Conservation (phyloP, 2,113 vertebrate genomes). For the Bubalus kerabau region DNA sequence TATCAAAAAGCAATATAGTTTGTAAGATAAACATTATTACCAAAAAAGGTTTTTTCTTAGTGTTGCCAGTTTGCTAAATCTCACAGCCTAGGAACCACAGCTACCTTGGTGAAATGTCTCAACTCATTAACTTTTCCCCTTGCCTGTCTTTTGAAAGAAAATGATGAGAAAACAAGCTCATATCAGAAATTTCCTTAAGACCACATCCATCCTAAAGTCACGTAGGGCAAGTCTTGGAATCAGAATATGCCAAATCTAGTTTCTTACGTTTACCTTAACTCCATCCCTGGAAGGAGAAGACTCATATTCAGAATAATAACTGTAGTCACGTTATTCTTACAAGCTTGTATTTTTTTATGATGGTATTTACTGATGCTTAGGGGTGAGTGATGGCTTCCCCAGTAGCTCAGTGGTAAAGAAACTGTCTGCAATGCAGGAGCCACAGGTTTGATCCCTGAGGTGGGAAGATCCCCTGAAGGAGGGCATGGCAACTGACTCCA, state of each 20-base stretch:
- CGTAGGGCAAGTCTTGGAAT: neutral
- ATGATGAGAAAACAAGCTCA: neutral
- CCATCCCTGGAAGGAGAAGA: neutral
- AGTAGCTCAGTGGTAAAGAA: neutral
- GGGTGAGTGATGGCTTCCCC: neutral
- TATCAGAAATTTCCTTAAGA: constrained; percentile 48
- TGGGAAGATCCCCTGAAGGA: neutral
- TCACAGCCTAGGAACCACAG: neutral
- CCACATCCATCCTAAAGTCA: neutral
- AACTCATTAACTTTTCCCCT: neutral
- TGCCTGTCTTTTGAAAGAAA: constrained; percentile 22
- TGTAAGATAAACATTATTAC: neutral
- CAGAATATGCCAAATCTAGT: constrained; percentile 8
- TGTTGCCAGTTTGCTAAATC: neutral
- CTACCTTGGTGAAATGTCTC: neutral
- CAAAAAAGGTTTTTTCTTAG: neutral
- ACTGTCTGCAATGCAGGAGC: neutral
- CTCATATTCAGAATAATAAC: neutral
- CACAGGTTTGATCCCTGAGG: neutral
- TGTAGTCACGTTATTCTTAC: neutral
- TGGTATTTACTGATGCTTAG: neutral
- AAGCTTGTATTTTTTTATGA: neutral
- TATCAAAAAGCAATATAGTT: neutral
- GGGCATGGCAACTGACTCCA: neutral
- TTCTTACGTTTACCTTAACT: neutral